Percentiles rank a stretch among this genome's conserved stretches.
Conservation (phyloP, 2,888 invertebrate genomes). For the Choristoneura rosaceana region DNA sequence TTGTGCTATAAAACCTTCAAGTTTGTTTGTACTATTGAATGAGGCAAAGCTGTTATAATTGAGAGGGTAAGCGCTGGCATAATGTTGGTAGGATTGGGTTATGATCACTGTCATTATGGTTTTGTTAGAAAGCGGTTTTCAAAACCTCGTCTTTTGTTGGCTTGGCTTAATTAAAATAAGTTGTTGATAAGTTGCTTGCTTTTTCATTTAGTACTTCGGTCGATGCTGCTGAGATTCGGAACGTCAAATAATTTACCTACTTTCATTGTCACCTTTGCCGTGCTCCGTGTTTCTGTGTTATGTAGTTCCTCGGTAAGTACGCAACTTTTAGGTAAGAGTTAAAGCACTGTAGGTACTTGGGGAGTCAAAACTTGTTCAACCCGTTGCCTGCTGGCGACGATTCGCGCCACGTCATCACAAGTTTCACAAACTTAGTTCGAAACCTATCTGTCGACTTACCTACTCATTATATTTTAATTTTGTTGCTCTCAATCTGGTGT, state of each 20-base stretch:
- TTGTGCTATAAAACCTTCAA: conserved; percentile 48
- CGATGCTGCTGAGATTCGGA: background rate
- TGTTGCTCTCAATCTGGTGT: background rate
- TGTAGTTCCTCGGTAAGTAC: conserved; percentile 1
- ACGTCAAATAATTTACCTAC: background rate
- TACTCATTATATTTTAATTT: conserved; percentile 25
- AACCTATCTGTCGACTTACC: conserved; percentile 28
- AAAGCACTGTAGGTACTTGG: conserved; percentile 18
- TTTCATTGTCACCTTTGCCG: background rate
- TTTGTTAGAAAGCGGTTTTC: conserved; percentile 14
- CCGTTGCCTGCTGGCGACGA: conserved; percentile 25
- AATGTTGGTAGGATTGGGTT: conserved; percentile 23
- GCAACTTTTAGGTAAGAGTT: conserved; percentile 15
- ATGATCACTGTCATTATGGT: conserved; percentile 5
- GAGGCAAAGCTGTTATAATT: conserved; percentile 30
- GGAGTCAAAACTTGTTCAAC: conserved; percentile 31
- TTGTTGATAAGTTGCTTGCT: background rate
- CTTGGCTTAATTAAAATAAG: background rate
- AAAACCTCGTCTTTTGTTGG: conserved; percentile 3
- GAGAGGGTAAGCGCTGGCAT: conserved; percentile 27
- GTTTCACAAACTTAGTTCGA: conserved; percentile 31
- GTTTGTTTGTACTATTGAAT: conserved; percentile 35
- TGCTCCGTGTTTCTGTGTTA: background rate
- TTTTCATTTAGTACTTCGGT: background rate
- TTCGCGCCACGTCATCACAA: conserved; percentile 30